These are phyloP conservation scores for Psix sp. DNA, from an alignment of 1,140 invertebrate genomes.

Conservation along the genomic window DNA sequence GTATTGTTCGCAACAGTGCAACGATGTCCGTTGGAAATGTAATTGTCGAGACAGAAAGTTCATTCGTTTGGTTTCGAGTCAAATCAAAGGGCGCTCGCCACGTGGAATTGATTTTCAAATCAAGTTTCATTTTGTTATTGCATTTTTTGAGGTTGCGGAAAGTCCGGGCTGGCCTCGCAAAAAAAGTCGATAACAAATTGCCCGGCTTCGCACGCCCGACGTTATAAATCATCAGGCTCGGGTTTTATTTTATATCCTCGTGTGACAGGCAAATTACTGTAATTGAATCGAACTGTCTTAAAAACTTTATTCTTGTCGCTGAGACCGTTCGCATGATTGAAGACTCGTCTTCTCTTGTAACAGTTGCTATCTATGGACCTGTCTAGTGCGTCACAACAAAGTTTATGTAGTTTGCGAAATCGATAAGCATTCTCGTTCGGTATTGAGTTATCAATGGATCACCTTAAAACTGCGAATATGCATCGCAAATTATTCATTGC, in stretches of 20 bases:
- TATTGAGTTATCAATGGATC: neutral
- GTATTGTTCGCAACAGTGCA: conserved; percentile 36
- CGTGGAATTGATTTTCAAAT: no score
- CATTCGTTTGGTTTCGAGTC: no score
- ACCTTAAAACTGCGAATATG: no score
- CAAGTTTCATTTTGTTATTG: no score
- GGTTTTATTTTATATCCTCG: conserved; percentile 22
- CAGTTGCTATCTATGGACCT: conserved; percentile 34
- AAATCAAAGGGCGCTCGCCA: no score
- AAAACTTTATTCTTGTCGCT: conserved; percentile 49
- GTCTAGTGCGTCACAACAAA: conserved; percentile 31
- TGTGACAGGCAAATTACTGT: conserved; percentile 38
- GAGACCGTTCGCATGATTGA: conserved; percentile 39
- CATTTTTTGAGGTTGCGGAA: no score
- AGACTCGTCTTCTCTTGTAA: conserved; percentile 39
- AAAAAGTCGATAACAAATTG: conserved; percentile 14
- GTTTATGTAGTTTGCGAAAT: conserved; percentile 36
- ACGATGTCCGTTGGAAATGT: conserved; percentile 45
- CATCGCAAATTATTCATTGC: neutral
- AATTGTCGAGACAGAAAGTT: conserved; percentile 33
- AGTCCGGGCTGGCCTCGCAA: no score
- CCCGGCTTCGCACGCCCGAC: no score
- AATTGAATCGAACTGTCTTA: conserved; percentile 50
- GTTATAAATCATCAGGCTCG: conserved; percentile 33
- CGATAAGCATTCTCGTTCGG: conserved; percentile 22